Evolutionary conservation across 2,113 vertebrate genomes (phyloP), one percentile per base, ranked within the genome.

Genomic region (Hyperoodon ampullatus): DNA sequence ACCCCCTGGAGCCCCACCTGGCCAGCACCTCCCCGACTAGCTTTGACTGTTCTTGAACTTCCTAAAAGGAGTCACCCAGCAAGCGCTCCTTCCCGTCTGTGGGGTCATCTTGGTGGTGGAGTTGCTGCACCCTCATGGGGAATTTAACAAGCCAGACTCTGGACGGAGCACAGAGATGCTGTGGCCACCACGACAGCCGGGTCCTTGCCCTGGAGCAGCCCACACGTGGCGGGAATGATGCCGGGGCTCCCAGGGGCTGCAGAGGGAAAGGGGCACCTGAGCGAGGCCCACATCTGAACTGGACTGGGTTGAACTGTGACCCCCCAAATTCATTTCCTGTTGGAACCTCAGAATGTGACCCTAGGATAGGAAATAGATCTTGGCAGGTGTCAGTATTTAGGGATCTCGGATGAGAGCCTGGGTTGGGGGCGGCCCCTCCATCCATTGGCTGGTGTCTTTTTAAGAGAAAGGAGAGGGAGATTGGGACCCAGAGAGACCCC

Each of bases 111-210:
- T 35, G 18, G 24, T 3, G 8, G 16, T n/a, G 3, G 0, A 2
- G 1, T 15, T 8, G 3, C 1, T 0, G 21, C 60, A 7, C 3
- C 3, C 3, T 68, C 91, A 1, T 1, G 1, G 35, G 78, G 87
- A 39, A 75, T 2, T 16, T 0, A n/a, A 12, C 2, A n/a, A n/a
- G 30, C 42, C 55, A 11, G 66, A 35, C 26, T 58, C 28, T 16
- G 44, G 58, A 11, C 0, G 1, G 55, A 24, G 68, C 23, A 3
- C 8, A 39, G 7, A n/a, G 42, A 63, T 33, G 8, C 8, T 2
- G 8, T 0, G 12, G 33, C 16, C 23, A 21, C 83, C 10, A 3
- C 15, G 0, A 24, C 39, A 5, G 72, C 75, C 0, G 2, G 53
- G 53, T 3, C 53, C 63, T 21, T 30, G 8, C 33, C 75, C 33